Evolutionary conservation across 2,797 vertebrate genomes (phyloP).

Genomic region (Cyclopterus lumpus): DNA sequence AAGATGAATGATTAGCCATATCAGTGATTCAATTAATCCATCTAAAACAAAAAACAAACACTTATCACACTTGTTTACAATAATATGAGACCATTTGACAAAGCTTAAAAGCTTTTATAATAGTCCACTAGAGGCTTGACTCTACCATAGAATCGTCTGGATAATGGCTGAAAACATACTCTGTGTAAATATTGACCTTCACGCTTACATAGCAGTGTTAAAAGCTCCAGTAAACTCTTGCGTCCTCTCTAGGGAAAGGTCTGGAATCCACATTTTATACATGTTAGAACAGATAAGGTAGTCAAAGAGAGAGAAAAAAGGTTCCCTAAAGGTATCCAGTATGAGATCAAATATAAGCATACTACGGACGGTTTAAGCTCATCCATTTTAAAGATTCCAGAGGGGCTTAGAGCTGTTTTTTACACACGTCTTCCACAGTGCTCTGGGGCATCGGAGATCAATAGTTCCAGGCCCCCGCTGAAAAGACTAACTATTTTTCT

Average conservation of each 20-base stretch:
- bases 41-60: slow-evolving; percentile 35
- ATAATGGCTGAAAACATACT: not conserved
- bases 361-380: slow-evolving; percentile 18
- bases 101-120: slow-evolving; percentile 34
- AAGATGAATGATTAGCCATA: slow-evolving; percentile 27
- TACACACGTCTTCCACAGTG: slow-evolving; percentile 13
- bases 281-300: slow-evolving; percentile 2
- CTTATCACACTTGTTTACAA: not conserved
- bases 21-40: slow-evolving; percentile 43
- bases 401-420: slow-evolving; percentile 22
- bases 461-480: not conserved
- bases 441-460: slow-evolving; percentile 32
- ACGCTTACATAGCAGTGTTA: not conserved
- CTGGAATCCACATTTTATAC: slow-evolving; percentile 20
- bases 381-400: slow-evolving; percentile 50
- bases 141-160: slow-evolving; percentile 1
- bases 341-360: slow-evolving; percentile 39
- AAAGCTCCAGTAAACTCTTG: slow-evolving; percentile 23
- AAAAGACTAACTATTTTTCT: slow-evolving; percentile 30
- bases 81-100: slow-evolving; percentile 8
- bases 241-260: slow-evolving; percentile 11
- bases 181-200: slow-evolving; percentile 29
- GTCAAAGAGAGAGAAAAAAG: not conserved
- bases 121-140: slow-evolving; percentile 8
- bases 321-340: slow-evolving; percentile 20